Conservation (phyloP, 2,797 vertebrate species). For the Acomys russatus region DNA sequence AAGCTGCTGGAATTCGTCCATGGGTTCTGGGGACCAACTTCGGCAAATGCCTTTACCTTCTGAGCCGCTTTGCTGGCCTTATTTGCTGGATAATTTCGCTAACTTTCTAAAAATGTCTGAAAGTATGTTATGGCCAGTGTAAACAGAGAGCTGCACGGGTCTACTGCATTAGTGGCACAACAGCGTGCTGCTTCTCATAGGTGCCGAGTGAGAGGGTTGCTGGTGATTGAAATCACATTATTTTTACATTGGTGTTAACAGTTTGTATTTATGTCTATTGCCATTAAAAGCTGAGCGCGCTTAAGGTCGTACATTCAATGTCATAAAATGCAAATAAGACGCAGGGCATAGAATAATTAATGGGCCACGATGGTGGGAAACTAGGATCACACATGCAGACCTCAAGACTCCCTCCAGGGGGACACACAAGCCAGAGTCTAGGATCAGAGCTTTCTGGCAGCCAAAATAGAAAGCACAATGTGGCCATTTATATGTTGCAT, state of each 20-base stretch:
- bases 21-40: background rate
- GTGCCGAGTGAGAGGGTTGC: background rate
- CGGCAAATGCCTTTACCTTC: background rate
- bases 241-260: too few relatives aligned
- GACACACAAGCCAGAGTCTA: background rate
- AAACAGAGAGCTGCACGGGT: background rate
- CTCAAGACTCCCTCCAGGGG: background rate
- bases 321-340: background rate
- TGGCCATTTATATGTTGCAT: accelerated
- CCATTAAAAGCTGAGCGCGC: background rate
- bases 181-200: accelerated
- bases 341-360: background rate
- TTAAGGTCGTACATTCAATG: too few relatives aligned
- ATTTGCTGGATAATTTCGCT: background rate
- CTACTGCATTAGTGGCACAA: accelerated
- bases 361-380: background rate
- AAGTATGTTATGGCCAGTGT: accelerated
- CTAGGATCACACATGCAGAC: too few relatives aligned
- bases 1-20: background rate
- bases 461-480: background rate
- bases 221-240: background rate
- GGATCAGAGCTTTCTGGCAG: background rate
- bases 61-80: background rate
- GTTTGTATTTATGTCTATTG: background rate
- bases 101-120: background rate